Percentiles rank a stretch among this genome's conserved stretches.
These are phyloP conservation scores for Metellina segmentata DNA, from an alignment of 2,888 invertebrate genomes.

Conservation along the genomic window DNA sequence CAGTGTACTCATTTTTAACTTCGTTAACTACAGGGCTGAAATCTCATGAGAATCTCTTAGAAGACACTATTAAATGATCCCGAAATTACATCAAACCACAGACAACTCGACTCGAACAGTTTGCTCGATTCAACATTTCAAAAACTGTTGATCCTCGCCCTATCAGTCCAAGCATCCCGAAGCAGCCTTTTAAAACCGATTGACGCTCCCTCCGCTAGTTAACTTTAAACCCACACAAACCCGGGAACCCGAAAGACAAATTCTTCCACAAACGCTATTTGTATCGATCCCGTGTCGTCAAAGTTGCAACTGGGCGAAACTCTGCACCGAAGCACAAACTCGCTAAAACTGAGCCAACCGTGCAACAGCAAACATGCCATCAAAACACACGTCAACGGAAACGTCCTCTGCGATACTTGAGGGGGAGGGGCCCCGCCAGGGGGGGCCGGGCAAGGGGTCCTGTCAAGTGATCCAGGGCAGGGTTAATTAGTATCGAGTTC, in stretches of 20 bases:
- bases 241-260: neutral
- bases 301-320: neutral
- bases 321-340: too few species aligned
- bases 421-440: neutral
- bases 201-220: neutral
- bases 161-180: neutral
- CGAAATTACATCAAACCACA: neutral
- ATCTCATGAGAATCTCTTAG: neutral
- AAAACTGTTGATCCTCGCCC: neutral
- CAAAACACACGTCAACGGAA: too few species aligned
- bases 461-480: neutral
- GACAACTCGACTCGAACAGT: neutral
- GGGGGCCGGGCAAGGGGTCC: neutral
- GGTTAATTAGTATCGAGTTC: neutral
- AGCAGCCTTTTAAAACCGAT: too few species aligned
- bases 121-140: neutral
- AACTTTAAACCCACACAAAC: neutral
- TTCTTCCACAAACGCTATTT: neutral
- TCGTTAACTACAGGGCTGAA: neutral
- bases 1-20: too few species aligned
- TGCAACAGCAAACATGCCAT: too few species aligned
- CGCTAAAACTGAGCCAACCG: too few species aligned
- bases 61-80: neutral
- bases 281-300: neutral
- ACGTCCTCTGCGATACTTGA: too few species aligned